Evolutionary conservation across 2,888 invertebrate genomes (phyloP), one percentile per base, ranked within the genome.

Genomic region (Ormia ochracea): DNA sequence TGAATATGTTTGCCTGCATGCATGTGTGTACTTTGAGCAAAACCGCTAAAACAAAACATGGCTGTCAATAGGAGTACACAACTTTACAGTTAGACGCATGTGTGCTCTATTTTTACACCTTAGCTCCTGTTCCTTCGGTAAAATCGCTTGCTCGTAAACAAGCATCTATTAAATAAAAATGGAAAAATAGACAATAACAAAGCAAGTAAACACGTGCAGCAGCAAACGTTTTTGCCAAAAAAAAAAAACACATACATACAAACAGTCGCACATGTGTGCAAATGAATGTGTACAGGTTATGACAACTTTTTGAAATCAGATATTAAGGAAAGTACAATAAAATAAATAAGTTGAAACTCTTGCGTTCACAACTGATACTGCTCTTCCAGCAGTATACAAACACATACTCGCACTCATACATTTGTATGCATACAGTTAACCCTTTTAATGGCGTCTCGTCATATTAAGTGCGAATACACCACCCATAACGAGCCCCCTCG

Each of bases 371-470:
- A 41, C 23, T 31, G 56, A n/a, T 48, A 58, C 19, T 52, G 56
- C 54, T 58, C 48, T 52, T 83, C 82, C 83, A 85, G 83, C 86
- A 86, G 76, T n/a, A 83, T 83, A 83, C 84, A 83, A 83, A 83
- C 45, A 82, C 75, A 43, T 4, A 10, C 2, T 12, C 17, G 4
- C 12, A 84, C 83, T 82, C 83, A 83, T 31, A 82, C 72, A 45
- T n/a, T 2, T 7, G 84, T 83, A 82, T 83, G 83, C 31, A 81
- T 66, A 50, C 17, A 48, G n/a, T 14, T 86, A 87, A 87, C 87
- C 87, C 87, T 87, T 87, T 87, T 87, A 87, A 87, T 87, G 87
- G 86, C 83, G 84, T 86, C 87, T 86, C 85, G 86, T 86, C 86
- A 41, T 76, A 38, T 48, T 63, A 56, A 84, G 84, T 83, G 45